Evolutionary conservation across 2,797 vertebrate species (phyloP).

Genomic region (Malacoctenus gilli): DNA sequence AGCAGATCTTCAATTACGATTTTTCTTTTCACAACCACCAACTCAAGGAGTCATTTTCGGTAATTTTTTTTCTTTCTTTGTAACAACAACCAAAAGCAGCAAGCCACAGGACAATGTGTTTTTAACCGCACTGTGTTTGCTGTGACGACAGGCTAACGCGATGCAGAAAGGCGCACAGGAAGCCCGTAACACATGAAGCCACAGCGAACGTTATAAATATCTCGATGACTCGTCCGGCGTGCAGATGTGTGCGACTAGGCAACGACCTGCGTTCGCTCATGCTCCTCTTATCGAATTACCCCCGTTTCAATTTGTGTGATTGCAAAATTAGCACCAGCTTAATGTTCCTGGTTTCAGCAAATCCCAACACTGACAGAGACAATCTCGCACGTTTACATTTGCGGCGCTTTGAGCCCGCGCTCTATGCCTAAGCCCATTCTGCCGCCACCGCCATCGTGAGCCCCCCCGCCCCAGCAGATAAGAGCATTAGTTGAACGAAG

Average conservation of each 20-base stretch:
- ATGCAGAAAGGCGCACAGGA: neutral
- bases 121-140: conserved; percentile 7
- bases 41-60: conserved; percentile 10
- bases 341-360: conserved; percentile 13
- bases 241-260: conserved; percentile 1
- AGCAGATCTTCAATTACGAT: no score
- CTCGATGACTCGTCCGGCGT: neutral
- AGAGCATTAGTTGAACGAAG: conserved; percentile 60
- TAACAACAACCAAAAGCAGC: neutral
- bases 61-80: no score
- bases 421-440: conserved; percentile 45
- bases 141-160: conserved; percentile 26
- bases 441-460: conserved; percentile 28
- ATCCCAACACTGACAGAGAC: conserved; percentile 36
- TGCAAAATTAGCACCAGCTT: conserved; percentile 18
- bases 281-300: conserved; percentile 20
- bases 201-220: neutral
- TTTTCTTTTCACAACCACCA: no score
- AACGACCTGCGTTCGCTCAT: conserved; percentile 1
- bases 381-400: conserved; percentile 36
- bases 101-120: neutral
- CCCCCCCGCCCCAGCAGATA: conserved; percentile 46
- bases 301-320: conserved; percentile 15
- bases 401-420: conserved; percentile 13
- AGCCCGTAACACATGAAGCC: conserved; percentile 10